Conservation (phyloP, 2,888 invertebrate genomes). For the Chesias legatella region DNA sequence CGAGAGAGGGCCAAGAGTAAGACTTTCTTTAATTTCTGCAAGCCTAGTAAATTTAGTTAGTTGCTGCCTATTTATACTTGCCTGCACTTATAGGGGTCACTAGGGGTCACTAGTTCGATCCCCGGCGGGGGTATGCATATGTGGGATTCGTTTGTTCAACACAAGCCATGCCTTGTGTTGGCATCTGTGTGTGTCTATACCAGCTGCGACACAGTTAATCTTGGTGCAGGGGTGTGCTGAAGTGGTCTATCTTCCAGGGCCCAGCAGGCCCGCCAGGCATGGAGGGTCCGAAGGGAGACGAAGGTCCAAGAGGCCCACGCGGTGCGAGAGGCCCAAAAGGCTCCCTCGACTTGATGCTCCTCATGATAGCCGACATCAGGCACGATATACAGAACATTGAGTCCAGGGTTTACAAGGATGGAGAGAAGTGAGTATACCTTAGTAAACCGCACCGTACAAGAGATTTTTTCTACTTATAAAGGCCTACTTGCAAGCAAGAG, state of each 20-base stretch:
- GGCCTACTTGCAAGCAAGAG: no score
- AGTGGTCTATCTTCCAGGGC: slow-evolving; percentile 72
- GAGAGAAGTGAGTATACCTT: slow-evolving; percentile 55
- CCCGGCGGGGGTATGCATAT: no score
- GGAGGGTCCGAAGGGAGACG: slow-evolving; percentile 82
- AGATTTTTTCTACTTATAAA: no score
- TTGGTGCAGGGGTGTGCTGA: no score
- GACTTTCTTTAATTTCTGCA: background rate
- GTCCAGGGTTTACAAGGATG: slow-evolving; percentile 77
- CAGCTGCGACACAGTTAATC: no score
- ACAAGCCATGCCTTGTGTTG: no score
- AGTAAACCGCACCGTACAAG: no score
- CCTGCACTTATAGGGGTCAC: no score
- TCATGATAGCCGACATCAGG: slow-evolving; percentile 82
- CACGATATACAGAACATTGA: slow-evolving; percentile 83
- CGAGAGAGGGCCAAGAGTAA: slow-evolving; percentile 81
- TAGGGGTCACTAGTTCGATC: no score
- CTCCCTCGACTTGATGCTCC: slow-evolving; percentile 82
- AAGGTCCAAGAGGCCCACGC: slow-evolving; percentile 77
- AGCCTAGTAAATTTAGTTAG: background rate
- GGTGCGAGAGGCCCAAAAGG: slow-evolving; percentile 82
- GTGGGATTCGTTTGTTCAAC: no score
- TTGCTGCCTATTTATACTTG: no score
- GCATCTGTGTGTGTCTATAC: no score
- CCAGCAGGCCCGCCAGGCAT: slow-evolving; percentile 81